Evolutionary conservation across 2,113 vertebrate species (phyloP).

Genomic region (Pituophis catenifer): DNA sequence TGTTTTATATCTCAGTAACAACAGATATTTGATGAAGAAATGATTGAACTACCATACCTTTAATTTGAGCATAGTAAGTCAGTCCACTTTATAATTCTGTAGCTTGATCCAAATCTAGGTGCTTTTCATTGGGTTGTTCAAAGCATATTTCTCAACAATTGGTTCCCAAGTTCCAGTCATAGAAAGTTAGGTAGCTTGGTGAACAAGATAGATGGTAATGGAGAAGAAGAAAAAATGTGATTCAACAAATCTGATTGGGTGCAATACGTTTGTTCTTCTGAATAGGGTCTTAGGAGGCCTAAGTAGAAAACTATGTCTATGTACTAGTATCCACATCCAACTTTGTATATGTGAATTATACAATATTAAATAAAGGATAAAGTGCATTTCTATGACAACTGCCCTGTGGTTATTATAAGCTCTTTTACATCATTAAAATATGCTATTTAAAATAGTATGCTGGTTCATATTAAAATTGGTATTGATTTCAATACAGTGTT

Average conservation of each 20-base stretch:
- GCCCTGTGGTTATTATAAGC: background rate
- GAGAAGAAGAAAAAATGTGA: background rate
- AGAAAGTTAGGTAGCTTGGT: background rate
- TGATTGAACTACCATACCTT: background rate
- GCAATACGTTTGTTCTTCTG: background rate
- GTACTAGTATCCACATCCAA: background rate
- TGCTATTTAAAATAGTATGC: background rate
- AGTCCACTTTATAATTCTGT: background rate
- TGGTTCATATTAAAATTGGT: background rate
- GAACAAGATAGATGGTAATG: background rate
- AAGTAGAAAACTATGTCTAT: background rate
- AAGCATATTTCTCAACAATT: background rate
- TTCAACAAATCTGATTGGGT: background rate
- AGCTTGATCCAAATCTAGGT: background rate
- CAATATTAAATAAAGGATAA: background rate
- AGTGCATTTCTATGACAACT: background rate
- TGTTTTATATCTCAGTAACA: background rate
- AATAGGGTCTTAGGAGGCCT: background rate
- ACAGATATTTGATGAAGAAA: background rate
- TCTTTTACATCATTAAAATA: background rate
- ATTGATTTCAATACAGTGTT: conserved; percentile 13
- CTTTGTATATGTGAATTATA: background rate
- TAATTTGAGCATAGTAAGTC: background rate
- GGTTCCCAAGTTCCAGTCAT: background rate
- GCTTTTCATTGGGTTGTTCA: background rate